phyloP scores from a whole-genome alignment of 2,888 invertebrate genomes.

The Alentia gelatinosa region DNA sequence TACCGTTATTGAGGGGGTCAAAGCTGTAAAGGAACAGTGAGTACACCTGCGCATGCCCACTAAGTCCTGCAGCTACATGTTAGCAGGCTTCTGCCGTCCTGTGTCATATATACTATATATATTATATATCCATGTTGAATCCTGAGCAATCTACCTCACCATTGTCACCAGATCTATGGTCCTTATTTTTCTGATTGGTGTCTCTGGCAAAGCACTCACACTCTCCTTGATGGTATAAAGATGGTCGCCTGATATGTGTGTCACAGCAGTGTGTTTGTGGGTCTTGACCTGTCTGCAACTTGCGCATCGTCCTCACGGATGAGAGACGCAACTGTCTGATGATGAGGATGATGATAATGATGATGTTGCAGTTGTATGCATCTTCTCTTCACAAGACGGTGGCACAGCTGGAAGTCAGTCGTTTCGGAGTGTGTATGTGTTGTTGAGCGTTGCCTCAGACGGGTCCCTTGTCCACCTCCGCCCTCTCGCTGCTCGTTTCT shows the following conservation, averaged over 20 bases:
- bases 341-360: no score
- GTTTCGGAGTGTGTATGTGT: background rate
- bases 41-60: constrained; percentile 33
- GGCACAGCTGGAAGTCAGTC: background rate
- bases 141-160: constrained; percentile 25
- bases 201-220: constrained; percentile 15
- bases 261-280: background rate
- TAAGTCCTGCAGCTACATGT: background rate
- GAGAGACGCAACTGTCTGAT: background rate
- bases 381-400: background rate
- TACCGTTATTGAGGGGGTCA: constrained; percentile 92
- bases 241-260: background rate
- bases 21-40: constrained; percentile 89
- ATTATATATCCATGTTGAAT: constrained; percentile 4
- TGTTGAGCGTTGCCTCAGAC: background rate
- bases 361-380: background rate
- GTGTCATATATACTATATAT: background rate
- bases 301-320: background rate
- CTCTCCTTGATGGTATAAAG: background rate
- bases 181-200: background rate
- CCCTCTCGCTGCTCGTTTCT: background rate
- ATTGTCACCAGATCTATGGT: background rate
- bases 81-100: constrained; percentile 23
- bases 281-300: background rate
- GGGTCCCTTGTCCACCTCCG: background rate